These are phyloP conservation scores for Calephelis nemesis DNA, from an alignment of 1,140 invertebrate genomes.

Conservation along the genomic window DNA sequence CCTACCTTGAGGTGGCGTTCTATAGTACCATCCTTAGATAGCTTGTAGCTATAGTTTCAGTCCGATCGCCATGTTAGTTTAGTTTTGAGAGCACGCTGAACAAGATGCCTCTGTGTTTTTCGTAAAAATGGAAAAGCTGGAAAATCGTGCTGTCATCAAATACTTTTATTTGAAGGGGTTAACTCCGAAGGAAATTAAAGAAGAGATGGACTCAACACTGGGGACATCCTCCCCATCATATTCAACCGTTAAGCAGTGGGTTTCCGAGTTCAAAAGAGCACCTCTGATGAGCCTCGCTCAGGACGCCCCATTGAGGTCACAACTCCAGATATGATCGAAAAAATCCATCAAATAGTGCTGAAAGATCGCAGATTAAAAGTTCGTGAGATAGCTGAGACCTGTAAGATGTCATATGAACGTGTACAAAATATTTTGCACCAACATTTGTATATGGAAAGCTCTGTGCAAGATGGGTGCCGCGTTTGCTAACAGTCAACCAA, in stretches of 20 bases:
- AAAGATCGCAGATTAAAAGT: constrained; percentile 17
- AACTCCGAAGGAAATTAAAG: neutral
- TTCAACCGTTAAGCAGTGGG: constrained; percentile 6
- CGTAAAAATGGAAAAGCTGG: neutral
- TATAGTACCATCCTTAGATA: too few relatives aligned
- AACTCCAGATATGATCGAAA: constrained; percentile 12
- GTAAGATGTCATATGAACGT: constrained; percentile 1
- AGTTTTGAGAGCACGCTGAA: neutral
- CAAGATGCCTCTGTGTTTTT: neutral
- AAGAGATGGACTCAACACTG: neutral
- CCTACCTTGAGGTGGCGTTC: too few relatives aligned
- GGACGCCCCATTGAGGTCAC: constrained; percentile 3
- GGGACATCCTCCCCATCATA: neutral
- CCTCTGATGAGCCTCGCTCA: constrained; percentile 8
- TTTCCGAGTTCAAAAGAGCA: neutral
- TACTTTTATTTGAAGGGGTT: neutral
- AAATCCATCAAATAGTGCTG: constrained; percentile 20
- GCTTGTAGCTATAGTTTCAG: too few relatives aligned
- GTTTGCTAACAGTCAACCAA: constrained; percentile 23
- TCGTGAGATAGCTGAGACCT: neutral
- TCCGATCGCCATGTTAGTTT: neutral
- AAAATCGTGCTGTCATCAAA: too few relatives aligned
- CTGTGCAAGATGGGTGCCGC: constrained; percentile 20
- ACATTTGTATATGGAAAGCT: constrained; percentile 24
- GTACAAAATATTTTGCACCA: constrained; percentile 1